Percentiles rank a stretch among this genome's conserved stretches.
These are phyloP conservation scores for Anableps anableps DNA, from an alignment of 2,797 vertebrate genomes.

Conservation along the genomic window DNA sequence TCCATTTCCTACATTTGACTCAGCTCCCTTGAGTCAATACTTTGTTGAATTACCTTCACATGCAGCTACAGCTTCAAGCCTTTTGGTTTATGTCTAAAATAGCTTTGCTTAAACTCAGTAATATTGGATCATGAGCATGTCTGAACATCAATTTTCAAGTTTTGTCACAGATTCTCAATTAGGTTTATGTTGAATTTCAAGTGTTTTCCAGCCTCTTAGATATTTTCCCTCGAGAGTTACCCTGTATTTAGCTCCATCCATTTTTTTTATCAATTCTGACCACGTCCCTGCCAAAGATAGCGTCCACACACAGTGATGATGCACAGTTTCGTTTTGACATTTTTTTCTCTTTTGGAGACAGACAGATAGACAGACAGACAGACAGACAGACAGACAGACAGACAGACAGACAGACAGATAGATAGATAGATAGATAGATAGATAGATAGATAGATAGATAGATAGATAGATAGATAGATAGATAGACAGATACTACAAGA, in stretches of 20 bases:
- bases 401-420: not conserved
- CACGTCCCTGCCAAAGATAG: not conserved
- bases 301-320: not conserved
- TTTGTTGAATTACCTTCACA: not conserved
- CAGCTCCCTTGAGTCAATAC: not conserved
- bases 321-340: not conserved
- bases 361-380: not conserved
- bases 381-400: not conserved
- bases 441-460: not conserved
- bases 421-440: not conserved
- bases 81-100: not conserved
- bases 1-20: not conserved
- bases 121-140: not conserved
- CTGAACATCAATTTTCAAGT: too few relatives aligned
- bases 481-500: not conserved
- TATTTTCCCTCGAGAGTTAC: not conserved
- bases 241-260: not conserved
- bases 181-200: not conserved
- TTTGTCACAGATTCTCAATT: not conserved
- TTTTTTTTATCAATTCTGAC: not conserved
- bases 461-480: not conserved
- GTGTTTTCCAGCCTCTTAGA: not conserved
- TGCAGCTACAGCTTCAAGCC: not conserved
- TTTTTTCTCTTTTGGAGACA: not conserved
- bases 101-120: not conserved